These are phyloP conservation scores for Danionella dracula DNA, from an alignment of 2,797 vertebrate species.

Conservation along the genomic window DNA sequence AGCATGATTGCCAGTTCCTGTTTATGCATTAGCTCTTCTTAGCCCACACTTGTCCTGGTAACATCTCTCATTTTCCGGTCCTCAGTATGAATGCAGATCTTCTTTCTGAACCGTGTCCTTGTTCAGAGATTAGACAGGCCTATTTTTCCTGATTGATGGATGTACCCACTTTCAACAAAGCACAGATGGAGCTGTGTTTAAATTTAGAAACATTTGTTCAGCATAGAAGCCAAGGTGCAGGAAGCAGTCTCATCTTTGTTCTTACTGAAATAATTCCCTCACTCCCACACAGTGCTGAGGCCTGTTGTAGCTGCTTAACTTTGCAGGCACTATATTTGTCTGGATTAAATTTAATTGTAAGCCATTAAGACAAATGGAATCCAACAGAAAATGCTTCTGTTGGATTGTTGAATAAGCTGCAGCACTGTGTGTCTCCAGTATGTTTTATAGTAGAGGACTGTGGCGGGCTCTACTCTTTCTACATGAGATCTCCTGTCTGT, in stretches of 20 bases:
- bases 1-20: constrained; percentile 45
- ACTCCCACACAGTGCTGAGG: not conserved
- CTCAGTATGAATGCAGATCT: constrained; percentile 1
- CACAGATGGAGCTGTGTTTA: constrained; percentile 22
- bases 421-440: not conserved
- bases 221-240: constrained; percentile 32
- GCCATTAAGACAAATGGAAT: constrained; percentile 6
- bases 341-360: constrained; percentile 19
- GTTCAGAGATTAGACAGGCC: constrained; percentile 9
- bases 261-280: not conserved
- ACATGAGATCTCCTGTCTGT: constrained; percentile 34
- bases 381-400: not conserved
- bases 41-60: not conserved
- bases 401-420: constrained; percentile 1
- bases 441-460: not conserved
- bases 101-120: constrained; percentile 22
- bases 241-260: constrained; percentile 19
- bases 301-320: not conserved
- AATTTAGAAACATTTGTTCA: constrained; percentile 42
- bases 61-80: not conserved
- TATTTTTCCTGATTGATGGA: constrained; percentile 18
- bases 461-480: constrained; percentile 35
- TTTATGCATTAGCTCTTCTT: constrained; percentile 43
- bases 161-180: constrained; percentile 24
- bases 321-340: not conserved